These are phyloP conservation scores for Dissostichus mawsoni DNA, from an alignment of 2,113 vertebrate species.

Conservation along the genomic window DNA sequence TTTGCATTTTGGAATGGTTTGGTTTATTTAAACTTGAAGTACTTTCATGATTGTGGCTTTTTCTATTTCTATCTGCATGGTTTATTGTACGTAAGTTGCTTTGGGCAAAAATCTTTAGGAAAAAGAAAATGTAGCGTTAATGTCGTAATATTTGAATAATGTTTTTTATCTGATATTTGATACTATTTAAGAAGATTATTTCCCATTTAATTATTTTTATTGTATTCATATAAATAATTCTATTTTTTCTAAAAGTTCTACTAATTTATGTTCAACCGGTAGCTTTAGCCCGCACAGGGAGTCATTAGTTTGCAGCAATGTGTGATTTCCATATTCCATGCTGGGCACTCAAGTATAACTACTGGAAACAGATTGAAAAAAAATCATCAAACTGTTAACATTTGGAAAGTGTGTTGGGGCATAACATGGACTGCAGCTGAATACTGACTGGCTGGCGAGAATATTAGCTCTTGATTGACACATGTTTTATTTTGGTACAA, in stretches of 20 bases:
- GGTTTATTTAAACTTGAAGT: too few relatives aligned
- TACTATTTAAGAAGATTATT: not conserved
- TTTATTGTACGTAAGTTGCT: too few relatives aligned
- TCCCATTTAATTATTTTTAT: not conserved
- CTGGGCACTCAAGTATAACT: not conserved
- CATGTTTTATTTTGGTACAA: slow-evolving; percentile 69
- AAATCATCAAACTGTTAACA: slow-evolving; percentile 31
- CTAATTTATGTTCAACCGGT: not conserved
- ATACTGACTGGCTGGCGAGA: slow-evolving; percentile 28
- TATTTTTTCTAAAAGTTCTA: not conserved
- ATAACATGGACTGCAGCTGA: slow-evolving; percentile 12
- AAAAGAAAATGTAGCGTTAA: too few relatives aligned
- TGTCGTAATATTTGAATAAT: too few relatives aligned
- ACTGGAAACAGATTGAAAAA: slow-evolving; percentile 39
- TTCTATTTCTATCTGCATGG: too few relatives aligned
- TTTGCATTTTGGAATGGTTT: not conserved
- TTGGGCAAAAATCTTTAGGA: too few relatives aligned
- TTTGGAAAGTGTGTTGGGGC: slow-evolving; percentile 23
- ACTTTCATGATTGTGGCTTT: too few relatives aligned
- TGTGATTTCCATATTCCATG: slow-evolving; percentile 19
- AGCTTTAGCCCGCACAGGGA: not conserved
- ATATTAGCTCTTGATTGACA: slow-evolving; percentile 73
- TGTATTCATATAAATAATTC: not conserved
- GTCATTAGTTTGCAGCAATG: not conserved
- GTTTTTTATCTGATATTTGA: not conserved